phyloP scores from a whole-genome alignment of 2,797 vertebrate genomes.

The Sebastes wilsoni region DNA sequence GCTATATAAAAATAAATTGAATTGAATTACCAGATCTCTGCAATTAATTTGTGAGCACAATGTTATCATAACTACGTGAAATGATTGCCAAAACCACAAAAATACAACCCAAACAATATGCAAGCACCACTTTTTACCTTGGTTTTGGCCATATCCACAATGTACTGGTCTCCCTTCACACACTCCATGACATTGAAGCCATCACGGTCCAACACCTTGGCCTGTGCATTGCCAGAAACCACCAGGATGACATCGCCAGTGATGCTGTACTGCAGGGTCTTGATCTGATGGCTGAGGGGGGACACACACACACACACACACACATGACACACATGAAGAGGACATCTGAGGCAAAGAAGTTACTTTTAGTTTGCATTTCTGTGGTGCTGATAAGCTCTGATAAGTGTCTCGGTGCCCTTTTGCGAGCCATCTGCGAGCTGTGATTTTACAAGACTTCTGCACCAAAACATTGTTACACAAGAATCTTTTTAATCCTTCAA shows the following conservation, averaged over 20 bases:
- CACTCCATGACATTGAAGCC: conserved; percentile 98
- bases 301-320: background rate
- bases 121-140: conserved; percentile 83
- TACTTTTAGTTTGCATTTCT: background rate
- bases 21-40: background rate
- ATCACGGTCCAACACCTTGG: conserved; percentile 96
- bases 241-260: conserved; percentile 97
- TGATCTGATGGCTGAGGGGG: conserved; percentile 92
- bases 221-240: conserved; percentile 94
- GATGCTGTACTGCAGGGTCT: conserved; percentile 92
- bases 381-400: background rate
- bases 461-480: conserved; percentile 29
- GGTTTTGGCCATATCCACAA: conserved; percentile 98
- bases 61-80: background rate
- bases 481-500: conserved; percentile 12
- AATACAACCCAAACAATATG: background rate
- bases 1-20: no score
- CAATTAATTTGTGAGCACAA: background rate
- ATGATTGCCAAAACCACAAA: background rate
- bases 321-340: background rate
- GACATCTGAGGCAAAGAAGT: background rate
- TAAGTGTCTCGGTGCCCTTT: background rate
- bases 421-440: conserved; percentile 28
- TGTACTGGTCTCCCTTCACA: conserved; percentile 97
- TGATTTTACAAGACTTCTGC: conserved; percentile 30